phyloP scores from a whole-genome alignment of 2,888 invertebrate species.

The Melanchra persicariae region DNA sequence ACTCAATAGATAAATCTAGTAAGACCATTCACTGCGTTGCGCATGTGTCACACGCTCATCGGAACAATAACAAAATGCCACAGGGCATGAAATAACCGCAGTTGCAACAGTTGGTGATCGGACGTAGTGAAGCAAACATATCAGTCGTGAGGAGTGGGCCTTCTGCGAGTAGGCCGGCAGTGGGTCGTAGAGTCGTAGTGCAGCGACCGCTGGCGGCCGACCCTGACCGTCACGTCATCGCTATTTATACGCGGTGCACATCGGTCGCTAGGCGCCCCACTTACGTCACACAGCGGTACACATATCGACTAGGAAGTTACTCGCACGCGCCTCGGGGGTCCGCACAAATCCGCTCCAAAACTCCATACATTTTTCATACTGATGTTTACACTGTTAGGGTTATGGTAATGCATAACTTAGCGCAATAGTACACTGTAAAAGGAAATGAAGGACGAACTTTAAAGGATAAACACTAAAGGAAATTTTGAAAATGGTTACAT shows the following conservation, averaged over 20 bases:
- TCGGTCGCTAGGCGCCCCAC: constrained; percentile 64
- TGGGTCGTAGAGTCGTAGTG: constrained; percentile 51
- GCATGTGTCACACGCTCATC: background rate
- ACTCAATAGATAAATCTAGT: background rate
- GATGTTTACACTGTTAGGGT: background rate
- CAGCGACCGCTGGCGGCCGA: constrained; percentile 79
- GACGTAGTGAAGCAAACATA: background rate
- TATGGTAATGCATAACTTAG: too few relatives aligned
- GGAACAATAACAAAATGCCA: background rate
- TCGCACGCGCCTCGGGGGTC: background rate
- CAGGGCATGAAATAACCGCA: background rate
- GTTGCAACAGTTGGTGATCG: background rate
- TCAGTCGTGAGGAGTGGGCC: constrained; percentile 13
- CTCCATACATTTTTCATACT: background rate
- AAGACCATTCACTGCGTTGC: constrained; percentile 5
- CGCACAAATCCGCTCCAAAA: background rate
- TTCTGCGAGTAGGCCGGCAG: constrained; percentile 43
- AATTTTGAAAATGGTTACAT: too few relatives aligned
- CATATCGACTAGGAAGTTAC: constrained; percentile 37
- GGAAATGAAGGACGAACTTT: too few relatives aligned
- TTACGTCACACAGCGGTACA: constrained; percentile 42
- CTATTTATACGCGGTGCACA: constrained; percentile 78
- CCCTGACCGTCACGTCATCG: constrained; percentile 79
- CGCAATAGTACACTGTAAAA: too few relatives aligned
- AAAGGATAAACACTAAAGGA: too few relatives aligned